Percentiles rank a stretch among this genome's conserved stretches.
phyloP scores from a whole-genome alignment of 2,797 vertebrate species.

The Dallia pectoralis region DNA sequence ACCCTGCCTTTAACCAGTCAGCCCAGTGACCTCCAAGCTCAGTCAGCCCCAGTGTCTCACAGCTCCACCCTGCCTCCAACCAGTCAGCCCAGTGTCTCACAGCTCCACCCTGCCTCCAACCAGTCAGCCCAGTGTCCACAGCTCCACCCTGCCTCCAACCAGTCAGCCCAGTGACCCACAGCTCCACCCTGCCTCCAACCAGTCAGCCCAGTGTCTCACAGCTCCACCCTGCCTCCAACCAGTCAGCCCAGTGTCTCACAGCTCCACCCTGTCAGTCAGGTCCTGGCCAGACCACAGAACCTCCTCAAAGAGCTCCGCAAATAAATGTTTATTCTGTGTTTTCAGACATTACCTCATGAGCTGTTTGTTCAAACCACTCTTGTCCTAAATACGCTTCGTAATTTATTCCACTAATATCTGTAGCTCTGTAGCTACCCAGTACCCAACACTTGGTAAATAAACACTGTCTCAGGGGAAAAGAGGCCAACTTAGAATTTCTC shows the following conservation, averaged over 20 bases:
- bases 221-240: too few species aligned
- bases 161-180: slow-evolving; percentile 1
- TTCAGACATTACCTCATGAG: slow-evolving; percentile 74
- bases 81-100: not conserved
- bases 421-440: slow-evolving; percentile 30
- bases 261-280: slow-evolving; percentile 24
- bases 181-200: not conserved
- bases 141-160: not conserved
- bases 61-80: not conserved
- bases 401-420: slow-evolving; percentile 57
- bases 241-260: not conserved
- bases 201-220: not conserved
- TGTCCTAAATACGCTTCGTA: slow-evolving; percentile 46
- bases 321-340: slow-evolving; percentile 71
- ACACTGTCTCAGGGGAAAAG: slow-evolving; percentile 11
- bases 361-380: slow-evolving; percentile 65
- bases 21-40: too few species aligned
- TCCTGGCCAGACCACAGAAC: slow-evolving; percentile 58
- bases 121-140: not conserved
- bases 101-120: not conserved
- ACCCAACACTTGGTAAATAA: slow-evolving; percentile 47
- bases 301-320: slow-evolving; percentile 55
- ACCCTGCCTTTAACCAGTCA: slow-evolving; percentile 31
- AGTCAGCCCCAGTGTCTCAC: too few species aligned
- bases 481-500: slow-evolving; percentile 21